Conservation (phyloP, 2,113 vertebrate species). For the Meles meles region DNA sequence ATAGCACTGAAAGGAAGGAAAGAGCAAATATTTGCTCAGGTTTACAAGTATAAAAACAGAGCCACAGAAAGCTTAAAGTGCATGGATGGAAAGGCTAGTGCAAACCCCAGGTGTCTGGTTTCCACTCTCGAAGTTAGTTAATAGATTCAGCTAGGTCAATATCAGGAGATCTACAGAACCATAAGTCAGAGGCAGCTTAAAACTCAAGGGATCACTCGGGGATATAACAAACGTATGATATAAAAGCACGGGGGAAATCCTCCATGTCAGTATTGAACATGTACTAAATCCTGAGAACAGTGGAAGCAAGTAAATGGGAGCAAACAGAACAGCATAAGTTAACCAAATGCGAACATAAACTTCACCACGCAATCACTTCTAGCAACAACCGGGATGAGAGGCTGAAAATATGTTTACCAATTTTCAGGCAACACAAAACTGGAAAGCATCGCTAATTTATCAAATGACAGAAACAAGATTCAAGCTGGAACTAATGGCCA, state of each 20-base stretch:
- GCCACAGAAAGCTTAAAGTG: not conserved
- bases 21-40: constrained; percentile 5
- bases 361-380: not conserved
- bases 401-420: not conserved
- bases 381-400: not conserved
- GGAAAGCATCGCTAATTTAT: not conserved
- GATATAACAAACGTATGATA: not conserved
- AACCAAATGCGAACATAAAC: not conserved
- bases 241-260: not conserved
- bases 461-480: not conserved
- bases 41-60: not conserved
- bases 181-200: not conserved
- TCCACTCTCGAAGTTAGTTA: not conserved
- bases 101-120: not conserved
- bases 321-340: not conserved
- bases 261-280: not conserved
- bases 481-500: not conserved
- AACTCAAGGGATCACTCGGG: not conserved
- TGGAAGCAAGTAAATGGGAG: not conserved
- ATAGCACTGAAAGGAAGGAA: not conserved
- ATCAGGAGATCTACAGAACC: not conserved
- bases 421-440: not conserved
- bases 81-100: not conserved
- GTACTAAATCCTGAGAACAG: not conserved
- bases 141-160: constrained; percentile 8